Base-by-base conservation (phyloP, 2,797 vertebrate species). In the Allobates femoralis region DNA sequence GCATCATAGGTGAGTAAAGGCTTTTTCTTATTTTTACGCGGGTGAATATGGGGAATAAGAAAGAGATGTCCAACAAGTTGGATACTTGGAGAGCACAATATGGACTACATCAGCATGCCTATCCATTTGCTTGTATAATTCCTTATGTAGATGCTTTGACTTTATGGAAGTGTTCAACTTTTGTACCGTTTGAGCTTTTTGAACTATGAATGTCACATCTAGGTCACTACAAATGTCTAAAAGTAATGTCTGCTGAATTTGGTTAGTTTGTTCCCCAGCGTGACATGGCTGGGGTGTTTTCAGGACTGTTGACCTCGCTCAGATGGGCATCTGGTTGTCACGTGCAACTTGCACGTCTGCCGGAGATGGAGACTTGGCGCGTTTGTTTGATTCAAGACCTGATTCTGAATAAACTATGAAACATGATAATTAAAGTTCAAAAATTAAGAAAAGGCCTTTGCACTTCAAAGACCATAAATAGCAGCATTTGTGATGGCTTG, bases 391-490 rank as follows among this genome's bases (percentile, higher is more conserved):
- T 46, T 46, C 7, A 6, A 46, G 41, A 46, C 6, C 41, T 46
- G 41, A 46, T 46, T 46, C 41, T 46, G 41, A 46, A 46, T 46
- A 46, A 46, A 46, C 41, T 46, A 46, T 46, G 6, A 46, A 11
- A 46, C 41, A 7, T 46, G 41, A 23, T 14, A 10, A 69, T 67
- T 74, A 37, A 74, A 58, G 64, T 60, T 83, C 41, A 83, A 56
- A 53, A 73, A 58, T 41, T 18, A 56, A 53, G 37, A 18, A 30
- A 58, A 83, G 69, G 14, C 64, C 26, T 85, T 85, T 79, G 46
- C 51, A 77, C 60, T 79, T 66, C 74, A 79, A 69, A 69, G 77
- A 28, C 53, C 37, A 55, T 26, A 86, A 81, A 86, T 62, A 14
- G 37, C 78, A 62, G 84, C 66, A 79, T 85, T 69, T 16, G 64